Base-by-base conservation (phyloP, 2,113 vertebrate species). In the Circaetus gallicus region DNA sequence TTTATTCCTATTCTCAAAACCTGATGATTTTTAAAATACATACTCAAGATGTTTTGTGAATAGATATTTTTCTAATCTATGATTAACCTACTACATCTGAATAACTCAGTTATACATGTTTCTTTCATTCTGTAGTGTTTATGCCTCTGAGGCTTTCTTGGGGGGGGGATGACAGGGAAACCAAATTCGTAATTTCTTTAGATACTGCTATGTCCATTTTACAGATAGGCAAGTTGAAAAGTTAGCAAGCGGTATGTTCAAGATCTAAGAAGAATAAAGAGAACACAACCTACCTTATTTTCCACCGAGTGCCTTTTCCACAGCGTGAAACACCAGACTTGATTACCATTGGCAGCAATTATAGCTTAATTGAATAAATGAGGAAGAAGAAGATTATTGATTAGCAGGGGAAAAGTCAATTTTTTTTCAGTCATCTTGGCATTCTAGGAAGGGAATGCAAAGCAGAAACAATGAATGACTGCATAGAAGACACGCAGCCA, bases 391-490 rank as follows among this genome's bases (percentile, higher is more conserved):
- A 72, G 65, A 10, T 78, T 85, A 38, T 80, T 25, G 24, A 93
- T 96, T 91, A 96, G 58, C 45, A 86, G 53, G n/a, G 69, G 70
- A 91, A 89, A 93, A 92, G 67, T 31, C 38, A 90, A 19, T 50
- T 90, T 93, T 96, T 95, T 95, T 97, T 94, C 79, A 87, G 80
- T 96, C 86, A 84, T 93, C 91, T 97, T 96, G 66, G n/a, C 42
- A 94, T 95, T 96, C 79, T 89, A 74, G 11, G 62, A 91, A 92
- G n/a, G 50, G n/a, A 91, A 95, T 90, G 18, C 52, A 96, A 92
- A 84, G 18, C 31, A 76, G 28, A 76, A 94, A 36, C n/a, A 38
- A 53, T 38, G 36, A 85, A 86, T n/a, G 7, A 52, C 15, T 77
- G 13, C 6, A 58, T 4, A 73, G 52, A 78, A 66, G 40, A 85